Base-by-base conservation (phyloP, 64 coral and sea anemone genomes). In the Stichodactyla mertensii region DNA sequence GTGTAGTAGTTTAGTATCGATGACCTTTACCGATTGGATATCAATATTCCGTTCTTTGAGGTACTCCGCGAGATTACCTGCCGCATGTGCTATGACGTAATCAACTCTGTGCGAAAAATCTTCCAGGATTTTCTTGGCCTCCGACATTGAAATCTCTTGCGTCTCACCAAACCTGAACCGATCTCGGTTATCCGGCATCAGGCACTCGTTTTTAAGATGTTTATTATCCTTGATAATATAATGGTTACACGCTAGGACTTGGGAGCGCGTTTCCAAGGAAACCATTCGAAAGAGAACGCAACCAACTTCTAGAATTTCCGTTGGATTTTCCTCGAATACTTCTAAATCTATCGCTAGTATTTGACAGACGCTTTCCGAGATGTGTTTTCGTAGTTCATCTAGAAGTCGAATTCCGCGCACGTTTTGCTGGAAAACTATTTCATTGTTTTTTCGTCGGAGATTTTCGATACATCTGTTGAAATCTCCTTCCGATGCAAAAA, bases 211-310 rank as follows among this genome's bases (percentile, higher is more conserved):
- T 19, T 82, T 86, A 16, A 90, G 51, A 55, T 90, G 84, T 67
- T 82, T 62, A 71, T 94, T 94, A 71, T 94, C 89, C 61, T 16
- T 56, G 6, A 94, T 91, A 14, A 94, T 91, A 15, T 59, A 85
- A 79, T 94, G 93, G 24, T 64, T 57, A 16, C 83, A 85, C 20
- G 7, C 22, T 6, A 85, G 5, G 4, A 85, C 16, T 14, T 85
- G 83, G 8, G 24, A 52, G 8, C 54, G 15, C 13, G 45, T 64
- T 57, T 61, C 60, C 60, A 64, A 60, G 15, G 83, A 58, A 85
- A 55, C 23, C 83, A 85, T 85, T 9, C 83, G 55, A 15, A 85
- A 85, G 0, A 61, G 9, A 16, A 55, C 54, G 13, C 27, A 85
- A 27, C 83, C 83, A 51, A 85, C 28, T 64, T 85, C 83, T 6